Base-by-base conservation (phyloP, 2,888 invertebrate genomes). In the Amblyjoppa fuscipennis region DNA sequence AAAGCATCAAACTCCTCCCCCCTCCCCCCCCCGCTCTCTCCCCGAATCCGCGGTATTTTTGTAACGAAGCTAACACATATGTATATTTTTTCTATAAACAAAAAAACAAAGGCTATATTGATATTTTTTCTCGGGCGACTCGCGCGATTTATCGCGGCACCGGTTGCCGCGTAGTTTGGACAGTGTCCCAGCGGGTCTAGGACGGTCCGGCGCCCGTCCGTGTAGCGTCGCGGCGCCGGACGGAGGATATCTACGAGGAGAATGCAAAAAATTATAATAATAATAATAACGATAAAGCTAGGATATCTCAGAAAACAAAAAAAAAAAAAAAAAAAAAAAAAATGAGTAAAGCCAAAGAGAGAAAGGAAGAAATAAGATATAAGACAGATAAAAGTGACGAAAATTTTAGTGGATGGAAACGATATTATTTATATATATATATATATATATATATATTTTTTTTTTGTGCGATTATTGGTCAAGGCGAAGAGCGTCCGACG, bases 181-280 rank as follows among this genome's bases (percentile, higher is more conserved):
- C 68, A 69, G 77, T 86, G 89, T 90, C 88, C 89, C 89, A 87
- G 91, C 91, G 80, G 92, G 91, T 88, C 90, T 91, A 88, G 91
- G 90, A 88, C 86, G 79, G 71, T 66, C 53, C 61, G 83, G 88
- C 86, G 86, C 84, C 83, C 86, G 86, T 1, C 11, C 9, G 9
- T 20, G 83, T 80, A 84, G 53, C 51, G 51, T 61, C 41, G 56
- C 66, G 68, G 84, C 51, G 71, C 75, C 61, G n/a, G 64, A 69
- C 45, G 34, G 38, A 61, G 61, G 34, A 59, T 51, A 45, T 20
- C 68, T 49, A n/a, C 16, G 56, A 56, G 41, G 56, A 34, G 71
- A 49, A 28, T 16, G 64, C 41, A 38, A 51, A 41, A 13, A 68
- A 13, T 20, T 20, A 20, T 20, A 9, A 56, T 45, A 64, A 51